A percentile compares a stretch with the other conserved stretches of the same genome.
These are phyloP conservation scores for Meleagris gallopavo DNA, from an alignment of 2,113 vertebrate species.

Conservation along the genomic window DNA sequence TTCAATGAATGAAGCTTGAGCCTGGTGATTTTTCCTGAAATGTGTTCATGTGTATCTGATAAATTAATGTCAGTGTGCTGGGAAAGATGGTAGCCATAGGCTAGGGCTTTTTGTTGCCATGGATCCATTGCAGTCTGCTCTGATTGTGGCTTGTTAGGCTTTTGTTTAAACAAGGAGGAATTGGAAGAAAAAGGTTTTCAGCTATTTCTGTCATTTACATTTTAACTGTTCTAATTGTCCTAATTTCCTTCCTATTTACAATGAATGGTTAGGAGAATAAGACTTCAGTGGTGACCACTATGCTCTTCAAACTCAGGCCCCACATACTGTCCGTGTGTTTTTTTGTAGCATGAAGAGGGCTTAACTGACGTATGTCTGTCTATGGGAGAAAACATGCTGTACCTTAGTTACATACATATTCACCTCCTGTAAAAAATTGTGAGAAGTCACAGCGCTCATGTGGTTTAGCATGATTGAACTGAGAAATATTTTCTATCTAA, in stretches of 20 bases:
- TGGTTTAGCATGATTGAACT: not conserved
- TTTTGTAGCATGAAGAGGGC: not conserved
- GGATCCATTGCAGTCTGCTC: slow-evolving; percentile 78
- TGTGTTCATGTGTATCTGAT: slow-evolving; percentile 11
- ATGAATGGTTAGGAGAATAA: not conserved
- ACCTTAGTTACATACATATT: not conserved
- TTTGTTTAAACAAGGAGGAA: slow-evolving; percentile 86
- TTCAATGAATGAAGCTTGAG: slow-evolving; percentile 50
- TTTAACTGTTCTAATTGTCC: slow-evolving; percentile 74
- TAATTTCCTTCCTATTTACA: slow-evolving; percentile 64
- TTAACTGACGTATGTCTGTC: not conserved
- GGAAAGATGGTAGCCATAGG: slow-evolving; percentile 72
- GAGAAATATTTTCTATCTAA: not conserved
- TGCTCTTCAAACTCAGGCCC: slow-evolving; percentile 15
- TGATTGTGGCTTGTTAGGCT: slow-evolving; percentile 82
- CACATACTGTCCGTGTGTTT: not conserved
- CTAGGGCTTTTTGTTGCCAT: slow-evolving; percentile 80
- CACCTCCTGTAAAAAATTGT: not conserved
- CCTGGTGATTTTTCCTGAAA: slow-evolving; percentile 39
- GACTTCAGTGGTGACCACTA: slow-evolving; percentile 10
- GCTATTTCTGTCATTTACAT: slow-evolving; percentile 85
- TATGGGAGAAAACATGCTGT: not conserved
- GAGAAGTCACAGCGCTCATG: not conserved
- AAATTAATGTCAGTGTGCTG: slow-evolving; percentile 66
- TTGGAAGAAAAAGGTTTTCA: slow-evolving; percentile 64